Evolutionary conservation across 1,140 invertebrate genomes (phyloP), one percentile per base, ranked within the genome.

Genomic region (Heliothis virescens): DNA sequence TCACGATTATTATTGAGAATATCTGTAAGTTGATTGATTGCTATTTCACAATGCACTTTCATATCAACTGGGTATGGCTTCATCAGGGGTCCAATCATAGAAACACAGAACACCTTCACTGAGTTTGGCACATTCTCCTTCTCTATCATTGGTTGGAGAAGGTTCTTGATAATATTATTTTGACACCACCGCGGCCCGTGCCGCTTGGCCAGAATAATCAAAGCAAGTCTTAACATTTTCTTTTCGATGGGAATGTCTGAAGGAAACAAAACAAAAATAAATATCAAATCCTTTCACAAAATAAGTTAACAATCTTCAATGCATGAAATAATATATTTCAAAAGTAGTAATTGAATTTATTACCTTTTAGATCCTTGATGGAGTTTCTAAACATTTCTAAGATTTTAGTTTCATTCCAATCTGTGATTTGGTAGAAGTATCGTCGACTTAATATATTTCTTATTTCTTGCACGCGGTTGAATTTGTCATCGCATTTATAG

Each of bases 361-460:
- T 87, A 93, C 90, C 91, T 86, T 79, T 87, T 69, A 93, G 78
- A 55, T 89, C 86, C 55, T 75, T 86, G 11, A 94, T 88, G 34
- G 87, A 86, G 69, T 85, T 90, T 79, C 74, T 88, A 63, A 92
- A 91, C 85, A 93, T 89, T 75, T 94, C 90, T 13, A 95, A 72
- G n/a, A 95, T 91, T 83, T 85, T 90, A 10, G 85, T 84, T 81
- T 95, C 93, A 79, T 91, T 95, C 90, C 90, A 92, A 34, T 94
- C 90, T 29, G 87, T 85, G n/a, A 94, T 85, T 81, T 90, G 69
- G 79, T 92, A 95, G 41, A 86, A 90, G 83, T 94, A 95, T 78
- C 90, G 92, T 59, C 85, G 81, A 29, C 83, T 82, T n/a, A 95
- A 83, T 71, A 94, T 90, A 34, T 74, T 83, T 84, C 92, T 88